Conservation (phyloP, 2,888 invertebrate genomes). For the Lithosia quadra region DNA sequence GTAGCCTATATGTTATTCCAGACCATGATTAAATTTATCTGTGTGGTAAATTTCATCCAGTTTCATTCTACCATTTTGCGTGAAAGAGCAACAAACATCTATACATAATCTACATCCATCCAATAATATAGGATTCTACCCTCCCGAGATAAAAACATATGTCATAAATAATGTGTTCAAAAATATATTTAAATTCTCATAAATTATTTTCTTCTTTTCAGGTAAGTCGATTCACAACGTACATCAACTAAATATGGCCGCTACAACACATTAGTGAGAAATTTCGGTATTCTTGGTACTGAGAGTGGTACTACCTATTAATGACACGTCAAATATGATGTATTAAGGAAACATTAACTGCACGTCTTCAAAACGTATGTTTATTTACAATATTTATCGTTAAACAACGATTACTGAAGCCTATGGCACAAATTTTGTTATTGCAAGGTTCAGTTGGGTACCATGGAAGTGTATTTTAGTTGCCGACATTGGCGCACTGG, state of each 20-base stretch:
- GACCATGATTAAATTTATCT: too few relatives aligned
- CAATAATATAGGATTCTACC: too few relatives aligned
- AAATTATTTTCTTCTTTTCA: constrained; percentile 39
- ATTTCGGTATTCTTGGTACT: not conserved
- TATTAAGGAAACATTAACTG: constrained; percentile 55
- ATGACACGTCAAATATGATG: constrained; percentile 50
- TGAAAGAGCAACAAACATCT: too few relatives aligned
- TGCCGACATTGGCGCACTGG: too few relatives aligned
- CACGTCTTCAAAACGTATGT: constrained; percentile 19
- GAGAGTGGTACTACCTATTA: constrained; percentile 14
- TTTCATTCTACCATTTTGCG: too few relatives aligned
- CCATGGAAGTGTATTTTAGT: too few relatives aligned
- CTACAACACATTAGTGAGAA: constrained; percentile 11
- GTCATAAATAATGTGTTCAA: constrained; percentile 5
- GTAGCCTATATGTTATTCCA: too few relatives aligned
- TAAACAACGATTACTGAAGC: not conserved
- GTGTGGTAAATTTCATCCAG: too few relatives aligned
- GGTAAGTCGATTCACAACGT: constrained; percentile 42
- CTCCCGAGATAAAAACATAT: not conserved
- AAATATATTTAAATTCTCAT: constrained; percentile 21
- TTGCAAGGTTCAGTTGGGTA: too few relatives aligned
- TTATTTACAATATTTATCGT: not conserved
- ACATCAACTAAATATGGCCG: constrained; percentile 26
- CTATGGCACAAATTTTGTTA: not conserved
- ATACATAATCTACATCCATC: too few relatives aligned